Evolutionary conservation across 2,888 invertebrate species (phyloP).

Genomic region (Hoplodrina ambigua): DNA sequence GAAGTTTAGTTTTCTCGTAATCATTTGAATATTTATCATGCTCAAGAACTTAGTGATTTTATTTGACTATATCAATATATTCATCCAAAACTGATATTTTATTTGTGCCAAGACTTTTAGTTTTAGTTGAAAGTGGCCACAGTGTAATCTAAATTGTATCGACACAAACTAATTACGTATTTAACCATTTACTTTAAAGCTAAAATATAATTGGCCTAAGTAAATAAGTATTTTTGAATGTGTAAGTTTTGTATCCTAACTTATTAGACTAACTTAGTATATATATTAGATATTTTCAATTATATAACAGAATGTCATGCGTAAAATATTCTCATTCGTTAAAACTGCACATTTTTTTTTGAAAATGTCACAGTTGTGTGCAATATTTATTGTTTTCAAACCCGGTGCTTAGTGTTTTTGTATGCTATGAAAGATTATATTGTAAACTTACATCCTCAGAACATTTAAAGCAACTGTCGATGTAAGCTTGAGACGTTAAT

Average conservation of each 20-base stretch:
- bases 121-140: constrained; percentile 75
- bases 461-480: constrained; percentile 79
- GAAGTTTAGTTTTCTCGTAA: constrained; percentile 53
- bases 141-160: constrained; percentile 71
- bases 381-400: constrained; percentile 79
- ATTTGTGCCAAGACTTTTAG: constrained; percentile 89
- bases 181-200: constrained; percentile 74
- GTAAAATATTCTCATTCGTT: constrained; percentile 73
- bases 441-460: constrained; percentile 80
- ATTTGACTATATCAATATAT: constrained; percentile 69
- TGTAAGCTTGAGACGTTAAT: constrained; percentile 72
- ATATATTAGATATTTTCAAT: constrained; percentile 67
- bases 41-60: constrained; percentile 74
- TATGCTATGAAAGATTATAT: constrained; percentile 64
- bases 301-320: constrained; percentile 63
- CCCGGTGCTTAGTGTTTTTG: constrained; percentile 81
- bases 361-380: constrained; percentile 73
- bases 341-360: constrained; percentile 70
- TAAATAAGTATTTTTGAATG: constrained; percentile 84
- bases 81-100: constrained; percentile 78
- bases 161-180: constrained; percentile 72
- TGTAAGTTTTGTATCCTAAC: constrained; percentile 84
- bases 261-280: constrained; percentile 74
- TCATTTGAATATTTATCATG: constrained; percentile 68
- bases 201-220: constrained; percentile 86